phyloP scores from a whole-genome alignment of 2,888 invertebrate species.

The Chymomyza fuscimana region DNA sequence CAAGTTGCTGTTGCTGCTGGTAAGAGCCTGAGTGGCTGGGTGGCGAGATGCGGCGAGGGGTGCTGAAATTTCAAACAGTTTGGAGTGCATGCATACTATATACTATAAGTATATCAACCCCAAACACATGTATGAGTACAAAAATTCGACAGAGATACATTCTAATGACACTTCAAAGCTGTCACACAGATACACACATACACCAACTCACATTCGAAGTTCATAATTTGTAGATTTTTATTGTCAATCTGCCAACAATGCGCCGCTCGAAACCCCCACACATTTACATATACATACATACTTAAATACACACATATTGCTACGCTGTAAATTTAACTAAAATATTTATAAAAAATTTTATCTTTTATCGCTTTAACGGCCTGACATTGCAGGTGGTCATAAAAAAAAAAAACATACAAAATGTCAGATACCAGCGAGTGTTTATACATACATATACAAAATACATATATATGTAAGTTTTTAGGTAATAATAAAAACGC shows the following conservation, averaged over 20 bases:
- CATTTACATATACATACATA: neutral
- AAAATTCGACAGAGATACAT: slow-evolving; percentile 17
- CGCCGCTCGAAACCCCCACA: neutral
- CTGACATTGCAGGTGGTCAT: slow-evolving; percentile 66
- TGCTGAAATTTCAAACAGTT: slow-evolving; percentile 27
- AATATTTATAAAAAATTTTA: slow-evolving; percentile 62
- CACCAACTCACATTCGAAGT: slow-evolving; percentile 46
- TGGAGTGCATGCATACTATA: slow-evolving; percentile 54
- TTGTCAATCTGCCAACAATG: slow-evolving; percentile 20
- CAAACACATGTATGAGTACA: neutral
- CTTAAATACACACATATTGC: neutral
- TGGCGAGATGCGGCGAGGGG: neutral
- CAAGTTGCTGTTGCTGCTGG: slow-evolving; percentile 26
- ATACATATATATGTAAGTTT: slow-evolving; percentile 43
- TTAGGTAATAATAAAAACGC: slow-evolving; percentile 55
- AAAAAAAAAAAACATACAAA: slow-evolving; percentile 31
- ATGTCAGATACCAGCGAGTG: neutral
- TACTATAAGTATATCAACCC: too few species aligned
- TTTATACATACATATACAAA: slow-evolving; percentile 20
- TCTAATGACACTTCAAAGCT: slow-evolving; percentile 30
- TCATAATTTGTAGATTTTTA: slow-evolving; percentile 62
- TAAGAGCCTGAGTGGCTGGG: neutral
- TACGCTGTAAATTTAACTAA: slow-evolving; percentile 34
- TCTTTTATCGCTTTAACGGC: slow-evolving; percentile 33
- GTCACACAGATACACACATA: slow-evolving; percentile 19